Evolutionary conservation across 2,888 invertebrate genomes (phyloP).

Genomic region (Tetramorium bicarinatum): DNA sequence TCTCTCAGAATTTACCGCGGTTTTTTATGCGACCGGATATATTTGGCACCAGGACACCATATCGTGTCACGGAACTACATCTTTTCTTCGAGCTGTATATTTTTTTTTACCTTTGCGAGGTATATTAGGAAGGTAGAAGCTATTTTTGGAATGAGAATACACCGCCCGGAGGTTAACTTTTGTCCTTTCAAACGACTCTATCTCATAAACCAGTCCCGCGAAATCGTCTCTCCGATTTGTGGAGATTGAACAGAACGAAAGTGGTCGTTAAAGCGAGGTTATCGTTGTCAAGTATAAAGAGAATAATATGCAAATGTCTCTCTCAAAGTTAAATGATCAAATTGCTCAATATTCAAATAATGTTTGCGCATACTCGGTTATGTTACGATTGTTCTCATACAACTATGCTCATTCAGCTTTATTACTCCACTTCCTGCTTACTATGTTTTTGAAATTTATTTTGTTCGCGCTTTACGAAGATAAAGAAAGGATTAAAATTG

Average conservation of each 20-base stretch:
- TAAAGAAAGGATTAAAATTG: conserved; percentile 13
- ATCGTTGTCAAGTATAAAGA: conserved; percentile 1
- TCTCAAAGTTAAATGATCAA: not conserved
- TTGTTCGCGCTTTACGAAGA: not conserved
- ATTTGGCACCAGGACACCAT: conserved; percentile 61
- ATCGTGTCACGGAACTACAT: conserved; percentile 56
- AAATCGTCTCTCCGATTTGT: conserved; percentile 30
- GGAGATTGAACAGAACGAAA: not conserved
- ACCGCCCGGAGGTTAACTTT: not conserved
- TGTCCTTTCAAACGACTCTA: conserved; percentile 45
- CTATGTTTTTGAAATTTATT: not conserved
- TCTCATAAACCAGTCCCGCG: conserved; percentile 42
- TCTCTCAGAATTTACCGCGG: conserved; percentile 66
- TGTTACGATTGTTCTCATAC: not conserved
- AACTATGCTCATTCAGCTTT: not conserved
- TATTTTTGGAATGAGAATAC: conserved; percentile 49
- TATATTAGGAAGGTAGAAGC: conserved; percentile 48
- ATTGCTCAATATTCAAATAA: not conserved
- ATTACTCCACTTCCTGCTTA: not conserved
- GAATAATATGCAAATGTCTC: not conserved
- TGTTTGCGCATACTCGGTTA: not conserved
- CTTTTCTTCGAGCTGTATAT: conserved; percentile 53
- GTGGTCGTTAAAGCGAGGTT: not conserved
- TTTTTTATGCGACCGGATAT: conserved; percentile 69
- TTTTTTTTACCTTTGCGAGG: conserved; percentile 16